phyloP scores from a whole-genome alignment of 1,140 invertebrate species.

The Rhagoletis zephyria region DNA sequence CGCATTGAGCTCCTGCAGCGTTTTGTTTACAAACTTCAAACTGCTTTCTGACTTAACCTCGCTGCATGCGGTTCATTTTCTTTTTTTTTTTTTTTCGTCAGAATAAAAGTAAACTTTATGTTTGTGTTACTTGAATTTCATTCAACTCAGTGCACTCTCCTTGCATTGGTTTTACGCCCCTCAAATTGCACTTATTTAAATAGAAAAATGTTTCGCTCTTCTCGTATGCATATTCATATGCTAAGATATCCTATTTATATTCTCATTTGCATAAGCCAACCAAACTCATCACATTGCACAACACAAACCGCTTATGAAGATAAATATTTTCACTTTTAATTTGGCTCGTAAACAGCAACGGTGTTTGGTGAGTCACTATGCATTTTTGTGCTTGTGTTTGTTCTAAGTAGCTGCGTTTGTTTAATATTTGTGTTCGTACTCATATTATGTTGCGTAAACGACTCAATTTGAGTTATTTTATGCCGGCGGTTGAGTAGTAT shows the following conservation, averaged over 20 bases:
- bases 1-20: neutral
- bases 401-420: no score
- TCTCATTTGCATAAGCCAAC: conserved; percentile 18
- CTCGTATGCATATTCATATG: conserved; percentile 15
- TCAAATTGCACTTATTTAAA: neutral
- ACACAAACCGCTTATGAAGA: neutral
- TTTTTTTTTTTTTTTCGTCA: neutral
- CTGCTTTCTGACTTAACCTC: neutral
- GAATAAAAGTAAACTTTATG: neutral
- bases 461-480: neutral
- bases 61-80: neutral
- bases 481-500: neutral
- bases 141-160: neutral
- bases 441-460: no score
- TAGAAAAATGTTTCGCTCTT: neutral
- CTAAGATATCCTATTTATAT: neutral
- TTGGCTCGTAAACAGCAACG: neutral
- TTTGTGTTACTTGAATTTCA: conserved; percentile 5
- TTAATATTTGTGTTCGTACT: no score
- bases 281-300: neutral
- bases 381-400: no score
- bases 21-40: conserved; percentile 2
- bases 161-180: neutral
- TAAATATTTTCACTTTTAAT: conserved; percentile 27
- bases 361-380: neutral